Conservation (phyloP, 2,888 invertebrate species). For the Theodoxus fluviatilis region DNA sequence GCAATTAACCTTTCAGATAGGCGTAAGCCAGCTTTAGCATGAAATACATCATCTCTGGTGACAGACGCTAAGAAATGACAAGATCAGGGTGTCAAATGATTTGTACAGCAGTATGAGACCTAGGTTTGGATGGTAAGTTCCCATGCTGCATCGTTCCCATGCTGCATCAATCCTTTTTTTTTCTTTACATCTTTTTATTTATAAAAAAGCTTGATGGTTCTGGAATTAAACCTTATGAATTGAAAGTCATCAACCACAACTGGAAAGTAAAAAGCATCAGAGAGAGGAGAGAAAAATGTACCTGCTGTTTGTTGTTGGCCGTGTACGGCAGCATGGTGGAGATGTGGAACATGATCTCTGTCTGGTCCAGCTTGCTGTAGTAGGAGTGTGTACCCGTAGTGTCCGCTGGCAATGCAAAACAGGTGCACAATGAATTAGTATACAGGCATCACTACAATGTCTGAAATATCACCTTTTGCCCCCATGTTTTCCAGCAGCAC, state of each 20-base stretch:
- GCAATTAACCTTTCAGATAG: no score
- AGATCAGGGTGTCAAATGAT: no score
- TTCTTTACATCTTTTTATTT: neutral
- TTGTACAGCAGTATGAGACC: no score
- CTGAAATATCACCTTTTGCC: no score
- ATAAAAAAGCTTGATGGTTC: no score
- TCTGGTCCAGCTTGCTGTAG: conserved; percentile 88
- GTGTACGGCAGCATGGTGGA: conserved; percentile 96
- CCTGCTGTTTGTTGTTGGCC: conserved; percentile 91
- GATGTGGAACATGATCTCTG: conserved; percentile 97
- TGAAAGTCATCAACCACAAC: neutral
- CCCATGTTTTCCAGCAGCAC: no score
- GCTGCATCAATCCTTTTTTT: neutral
- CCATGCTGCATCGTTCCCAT: neutral
- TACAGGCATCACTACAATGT: no score
- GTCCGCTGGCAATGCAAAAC: conserved; percentile 72
- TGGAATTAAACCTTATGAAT: neutral
- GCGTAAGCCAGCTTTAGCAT: no score
- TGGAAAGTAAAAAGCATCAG: neutral
- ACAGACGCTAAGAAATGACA: no score
- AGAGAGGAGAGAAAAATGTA: conserved; percentile 47
- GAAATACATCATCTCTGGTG: no score
- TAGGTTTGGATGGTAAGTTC: no score
- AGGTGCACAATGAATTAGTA: neutral
- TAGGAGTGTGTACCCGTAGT: conserved; percentile 93